Evolutionary conservation across 1,140 invertebrate genomes (phyloP), one percentile per base, ranked within the genome.

Genomic region (Vanessa tameamea): DNA sequence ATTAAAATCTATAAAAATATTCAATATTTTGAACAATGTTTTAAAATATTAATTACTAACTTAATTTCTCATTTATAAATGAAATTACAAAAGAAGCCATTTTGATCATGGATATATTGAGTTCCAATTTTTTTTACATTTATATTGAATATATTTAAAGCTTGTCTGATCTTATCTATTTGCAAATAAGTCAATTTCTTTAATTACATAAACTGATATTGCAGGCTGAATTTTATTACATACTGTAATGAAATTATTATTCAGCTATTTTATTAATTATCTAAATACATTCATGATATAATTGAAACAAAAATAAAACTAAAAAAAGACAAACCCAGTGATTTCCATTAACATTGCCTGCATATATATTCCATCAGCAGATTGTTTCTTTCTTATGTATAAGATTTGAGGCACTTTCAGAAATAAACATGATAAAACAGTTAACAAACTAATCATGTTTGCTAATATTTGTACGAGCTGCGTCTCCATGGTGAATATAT

Each of bases 331-430:
- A 64, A 93, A 96, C 95, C 95, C 96, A 66, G 89, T 91, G 20
- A 96, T 87, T 90, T 96, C 96, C 92, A 96, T 90, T 16, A 95
- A 75, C 73, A 96, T 87, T 51, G 95, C 94, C 74, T 94, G 83
- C 65, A 95, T 78, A 76, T 94, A 95, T 20, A 96, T 94, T 26
- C 95, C 95, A 75, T 93, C 91, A 12, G 95, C 94, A 53, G 94
- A 94, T 85, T 95, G 94, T 43, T 94, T 84, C 74, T 93, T 92
- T 53, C 93, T 76, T 61, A 96, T 82, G 73, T 93, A 94, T 59
- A 95, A 82, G 76, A 96, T 96, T 92, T 96, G 96, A 4, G 96
- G 96, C 64, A 96, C 92, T 93, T 96, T 96, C 77, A 95, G 85
- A 71, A 96, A 91, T 47, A 96, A 93, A 87, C 95, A 96, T 88